phyloP scores from a whole-genome alignment of 2,797 vertebrate species.

The Sebastes goodei region DNA sequence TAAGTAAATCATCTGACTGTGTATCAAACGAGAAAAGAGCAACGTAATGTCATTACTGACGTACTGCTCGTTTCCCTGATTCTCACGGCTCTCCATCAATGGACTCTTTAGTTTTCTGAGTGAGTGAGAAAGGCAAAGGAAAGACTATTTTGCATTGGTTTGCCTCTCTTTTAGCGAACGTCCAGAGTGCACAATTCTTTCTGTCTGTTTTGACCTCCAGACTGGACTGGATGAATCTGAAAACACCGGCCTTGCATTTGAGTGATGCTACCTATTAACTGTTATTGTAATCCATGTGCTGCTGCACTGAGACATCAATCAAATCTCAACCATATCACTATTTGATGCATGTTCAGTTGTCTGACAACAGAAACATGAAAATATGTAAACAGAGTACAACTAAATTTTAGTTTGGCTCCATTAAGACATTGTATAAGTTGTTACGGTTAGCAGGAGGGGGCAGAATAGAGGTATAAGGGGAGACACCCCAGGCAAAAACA shows the following conservation, averaged over 20 bases:
- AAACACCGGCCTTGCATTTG: background rate
- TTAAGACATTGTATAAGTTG: no score
- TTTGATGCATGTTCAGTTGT: background rate
- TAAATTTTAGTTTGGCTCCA: background rate
- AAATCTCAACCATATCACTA: background rate
- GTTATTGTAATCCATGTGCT: background rate
- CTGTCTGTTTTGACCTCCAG: background rate
- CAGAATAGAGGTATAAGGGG: no score
- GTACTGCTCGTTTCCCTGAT: slow-evolving; percentile 16
- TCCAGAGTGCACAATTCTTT: background rate
- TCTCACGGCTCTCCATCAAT: slow-evolving; percentile 43
- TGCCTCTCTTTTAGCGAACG: background rate
- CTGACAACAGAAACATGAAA: background rate
- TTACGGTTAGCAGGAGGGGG: no score
- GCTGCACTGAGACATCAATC: background rate
- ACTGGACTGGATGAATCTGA: background rate
- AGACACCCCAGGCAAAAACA: no score
- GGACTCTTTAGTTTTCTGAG: background rate
- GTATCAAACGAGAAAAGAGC: slow-evolving; percentile 32
- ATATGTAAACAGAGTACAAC: background rate
- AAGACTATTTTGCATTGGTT: background rate
- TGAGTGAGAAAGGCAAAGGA: background rate
- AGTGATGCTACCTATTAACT: background rate
- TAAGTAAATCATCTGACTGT: slow-evolving; percentile 56
- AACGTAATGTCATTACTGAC: slow-evolving; percentile 42